Evolutionary conservation across 2,888 invertebrate genomes (phyloP).

Genomic region (Hemicrepidius hirtus): DNA sequence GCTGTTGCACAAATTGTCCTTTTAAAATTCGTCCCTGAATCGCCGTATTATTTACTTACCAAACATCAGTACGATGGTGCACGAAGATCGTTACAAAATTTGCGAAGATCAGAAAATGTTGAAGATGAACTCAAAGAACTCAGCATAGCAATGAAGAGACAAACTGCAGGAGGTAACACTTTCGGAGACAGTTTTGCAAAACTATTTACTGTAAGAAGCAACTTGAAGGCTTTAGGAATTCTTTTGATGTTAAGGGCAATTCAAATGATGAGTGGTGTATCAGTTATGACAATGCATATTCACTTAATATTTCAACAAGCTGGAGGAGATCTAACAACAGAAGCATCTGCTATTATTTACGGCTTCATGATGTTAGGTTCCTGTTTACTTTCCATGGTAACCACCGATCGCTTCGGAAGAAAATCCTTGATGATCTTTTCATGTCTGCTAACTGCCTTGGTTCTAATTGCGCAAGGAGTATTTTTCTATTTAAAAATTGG

Average conservation of each 20-base stretch:
- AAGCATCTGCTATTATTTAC: conserved; percentile 42
- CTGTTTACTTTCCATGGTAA: conserved; percentile 37
- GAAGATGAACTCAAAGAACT: conserved; percentile 47
- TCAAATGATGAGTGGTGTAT: conserved; percentile 51
- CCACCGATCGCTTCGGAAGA: conserved; percentile 51
- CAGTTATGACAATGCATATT: conserved; percentile 50
- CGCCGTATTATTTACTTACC: conserved; percentile 55
- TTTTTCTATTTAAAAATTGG: conserved; percentile 49
- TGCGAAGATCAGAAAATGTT: conserved; percentile 42
- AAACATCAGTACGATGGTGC: conserved; percentile 45
- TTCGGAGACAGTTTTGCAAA: conserved; percentile 38
- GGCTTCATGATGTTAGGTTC: conserved; percentile 43
- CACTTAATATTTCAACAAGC: conserved; percentile 49
- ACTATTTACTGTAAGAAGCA: conserved; percentile 44
- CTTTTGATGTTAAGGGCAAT: conserved; percentile 43
- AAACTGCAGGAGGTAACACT: conserved; percentile 19
- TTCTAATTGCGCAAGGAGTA: conserved; percentile 42
- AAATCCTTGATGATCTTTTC: conserved; percentile 50
- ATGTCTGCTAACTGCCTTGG: conserved; percentile 37
- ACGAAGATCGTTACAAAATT: conserved; percentile 44
- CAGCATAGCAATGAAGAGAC: conserved; percentile 28
- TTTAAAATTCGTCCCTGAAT: conserved; percentile 54
- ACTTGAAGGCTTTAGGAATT: conserved; percentile 51
- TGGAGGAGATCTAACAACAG: conserved; percentile 25
- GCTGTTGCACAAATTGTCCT: conserved; percentile 40